These are phyloP conservation scores for Phrynosoma blainvillii DNA, from an alignment of 2,113 vertebrate species.

Conservation along the genomic window DNA sequence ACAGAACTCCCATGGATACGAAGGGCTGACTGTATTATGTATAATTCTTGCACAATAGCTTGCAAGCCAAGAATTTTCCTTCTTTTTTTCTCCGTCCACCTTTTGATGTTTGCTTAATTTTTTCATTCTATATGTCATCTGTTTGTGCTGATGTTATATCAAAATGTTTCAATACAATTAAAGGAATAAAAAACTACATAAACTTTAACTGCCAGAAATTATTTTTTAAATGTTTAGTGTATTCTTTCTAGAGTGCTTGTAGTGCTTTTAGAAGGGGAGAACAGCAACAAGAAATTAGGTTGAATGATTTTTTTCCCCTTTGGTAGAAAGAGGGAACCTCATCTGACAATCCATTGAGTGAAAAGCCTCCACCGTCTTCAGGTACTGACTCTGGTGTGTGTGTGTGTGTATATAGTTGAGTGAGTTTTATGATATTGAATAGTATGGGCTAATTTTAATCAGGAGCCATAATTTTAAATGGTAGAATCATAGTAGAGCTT, in stretches of 20 bases:
- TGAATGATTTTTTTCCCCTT: constrained; percentile 32
- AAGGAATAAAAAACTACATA: neutral
- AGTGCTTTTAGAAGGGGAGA: neutral
- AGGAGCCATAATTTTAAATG: neutral
- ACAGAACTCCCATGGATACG: neutral
- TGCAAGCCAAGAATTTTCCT: neutral
- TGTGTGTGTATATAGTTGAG: neutral
- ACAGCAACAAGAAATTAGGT: neutral
- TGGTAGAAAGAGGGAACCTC: constrained; percentile 66
- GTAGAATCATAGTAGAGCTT: neutral
- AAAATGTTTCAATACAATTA: neutral
- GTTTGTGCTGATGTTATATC: neutral
- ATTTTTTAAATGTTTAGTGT: neutral
- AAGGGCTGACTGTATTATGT: neutral
- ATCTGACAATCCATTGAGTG: constrained; percentile 44
- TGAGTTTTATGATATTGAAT: neutral
- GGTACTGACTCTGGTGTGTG: constrained; percentile 69
- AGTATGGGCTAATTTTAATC: neutral
- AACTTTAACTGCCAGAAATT: neutral
- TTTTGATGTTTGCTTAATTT: neutral
- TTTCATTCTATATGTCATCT: neutral
- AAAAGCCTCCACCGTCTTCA: constrained; percentile 74
- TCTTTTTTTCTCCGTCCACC: neutral
- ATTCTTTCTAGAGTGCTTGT: constrained; percentile 5
- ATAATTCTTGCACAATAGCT: neutral